A percentile compares a stretch with the other conserved stretches of the same genome.
These are phyloP conservation scores for Sinocyclocheilus anshuiensis DNA, from an alignment of 2,113 vertebrate species.

Conservation along the genomic window DNA sequence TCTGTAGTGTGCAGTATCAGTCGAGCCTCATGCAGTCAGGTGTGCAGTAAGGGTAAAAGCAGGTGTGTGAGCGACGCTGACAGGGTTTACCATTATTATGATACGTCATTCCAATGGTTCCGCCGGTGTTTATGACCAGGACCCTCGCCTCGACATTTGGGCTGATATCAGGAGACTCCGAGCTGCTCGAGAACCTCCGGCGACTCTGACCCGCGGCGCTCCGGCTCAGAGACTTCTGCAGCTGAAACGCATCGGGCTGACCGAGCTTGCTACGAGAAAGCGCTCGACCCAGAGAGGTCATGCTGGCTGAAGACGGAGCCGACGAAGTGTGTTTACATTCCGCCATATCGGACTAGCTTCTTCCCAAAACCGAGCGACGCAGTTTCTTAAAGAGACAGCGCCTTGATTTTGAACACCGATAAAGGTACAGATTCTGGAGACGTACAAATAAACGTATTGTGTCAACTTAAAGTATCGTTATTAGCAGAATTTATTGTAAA, in stretches of 20 bases:
- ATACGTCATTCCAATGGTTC: conserved; percentile 90
- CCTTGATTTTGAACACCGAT: neutral
- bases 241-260: conserved; percentile 28
- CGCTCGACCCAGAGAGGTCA: conserved; percentile 66
- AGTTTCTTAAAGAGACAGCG: conserved; percentile 9
- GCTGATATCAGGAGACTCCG: conserved; percentile 56
- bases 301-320: conserved; percentile 28
- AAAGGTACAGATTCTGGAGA: neutral
- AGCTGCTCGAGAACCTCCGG: conserved; percentile 59
- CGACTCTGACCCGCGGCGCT: conserved; percentile 10
- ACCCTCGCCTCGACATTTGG: conserved; percentile 72
- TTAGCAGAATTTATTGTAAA: neutral
- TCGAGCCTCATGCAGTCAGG: conserved; percentile 48
- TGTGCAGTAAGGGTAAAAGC: conserved; percentile 60
- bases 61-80: conserved; percentile 50
- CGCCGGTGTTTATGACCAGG: conserved; percentile 90
- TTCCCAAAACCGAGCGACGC: neutral
- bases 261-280: conserved; percentile 60
- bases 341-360: conserved; percentile 65
- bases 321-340: conserved; percentile 43
- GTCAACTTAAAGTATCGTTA: neutral
- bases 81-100: conserved; percentile 77
- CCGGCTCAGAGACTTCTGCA: conserved; percentile 42
- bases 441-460: neutral
- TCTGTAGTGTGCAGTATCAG: no score